Evolutionary conservation across 2,888 invertebrate genomes (phyloP).

Genomic region (Torymus texanus): DNA sequence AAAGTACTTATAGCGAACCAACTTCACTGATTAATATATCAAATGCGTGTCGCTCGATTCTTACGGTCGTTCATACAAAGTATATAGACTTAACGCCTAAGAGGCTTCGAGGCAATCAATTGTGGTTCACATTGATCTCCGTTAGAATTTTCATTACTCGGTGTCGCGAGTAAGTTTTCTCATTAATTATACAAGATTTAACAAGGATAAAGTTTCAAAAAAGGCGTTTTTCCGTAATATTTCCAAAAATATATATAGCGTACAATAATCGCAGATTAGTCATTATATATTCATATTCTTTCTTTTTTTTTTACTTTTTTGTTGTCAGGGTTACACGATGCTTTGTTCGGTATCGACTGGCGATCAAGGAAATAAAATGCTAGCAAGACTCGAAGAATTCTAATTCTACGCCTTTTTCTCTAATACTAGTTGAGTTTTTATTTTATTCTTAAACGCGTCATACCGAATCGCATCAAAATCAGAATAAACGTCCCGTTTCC

Average conservation of each 20-base stretch:
- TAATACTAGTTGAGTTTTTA: constrained; percentile 24
- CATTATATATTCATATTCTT: too few species aligned
- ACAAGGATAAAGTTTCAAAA: constrained; percentile 63
- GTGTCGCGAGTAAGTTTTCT: constrained; percentile 30
- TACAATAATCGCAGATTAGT: constrained; percentile 49
- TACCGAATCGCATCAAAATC: constrained; percentile 35
- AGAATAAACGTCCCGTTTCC: constrained; percentile 1
- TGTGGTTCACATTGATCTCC: constrained; percentile 43
- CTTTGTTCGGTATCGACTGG: constrained; percentile 35
- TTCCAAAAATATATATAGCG: constrained; percentile 53
- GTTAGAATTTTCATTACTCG: constrained; percentile 38
- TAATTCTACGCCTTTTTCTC: constrained; percentile 22
- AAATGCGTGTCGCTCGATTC: constrained; percentile 40
- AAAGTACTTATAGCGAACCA: constrained; percentile 28
- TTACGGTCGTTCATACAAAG: constrained; percentile 48
- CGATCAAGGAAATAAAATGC: constrained; percentile 31
- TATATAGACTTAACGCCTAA: constrained; percentile 44
- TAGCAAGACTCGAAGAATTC: constrained; percentile 31
- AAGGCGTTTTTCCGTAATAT: constrained; percentile 55
- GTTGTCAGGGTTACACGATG: constrained; percentile 17
- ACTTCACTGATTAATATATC: constrained; percentile 43
- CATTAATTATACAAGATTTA: constrained; percentile 63
- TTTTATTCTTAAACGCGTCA: neutral
- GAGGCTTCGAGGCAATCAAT: constrained; percentile 53
- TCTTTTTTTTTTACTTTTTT: constrained; percentile 44